Conservation (phyloP, 2,113 vertebrate species). For the Lophius piscatorius region DNA sequence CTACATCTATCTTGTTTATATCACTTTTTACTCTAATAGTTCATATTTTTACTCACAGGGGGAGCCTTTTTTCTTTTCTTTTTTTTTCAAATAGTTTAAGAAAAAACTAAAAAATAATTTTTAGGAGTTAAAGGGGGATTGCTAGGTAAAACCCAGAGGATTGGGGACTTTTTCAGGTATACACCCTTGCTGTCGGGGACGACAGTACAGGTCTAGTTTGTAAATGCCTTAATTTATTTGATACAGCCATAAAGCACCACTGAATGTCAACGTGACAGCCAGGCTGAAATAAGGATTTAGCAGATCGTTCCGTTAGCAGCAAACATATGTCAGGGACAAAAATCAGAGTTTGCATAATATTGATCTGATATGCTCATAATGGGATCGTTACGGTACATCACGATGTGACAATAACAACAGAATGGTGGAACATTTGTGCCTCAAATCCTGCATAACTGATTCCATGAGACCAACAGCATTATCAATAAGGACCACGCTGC, state of each 20-base stretch:
- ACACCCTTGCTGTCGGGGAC: too few species aligned
- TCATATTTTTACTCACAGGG: too few species aligned
- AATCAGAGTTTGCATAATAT: conserved; percentile 16
- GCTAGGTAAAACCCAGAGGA: too few species aligned
- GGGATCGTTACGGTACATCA: conserved; percentile 40
- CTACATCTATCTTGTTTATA: too few species aligned
- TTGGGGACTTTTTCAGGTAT: too few species aligned
- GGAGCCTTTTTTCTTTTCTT: too few species aligned
- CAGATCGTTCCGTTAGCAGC: conserved; percentile 11
- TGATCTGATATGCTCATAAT: conserved; percentile 37
- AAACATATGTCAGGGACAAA: conserved; percentile 25
- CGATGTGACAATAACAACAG: conserved; percentile 35
- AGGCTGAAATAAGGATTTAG: not conserved
- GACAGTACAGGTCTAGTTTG: too few species aligned
- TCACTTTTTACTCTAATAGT: too few species aligned
- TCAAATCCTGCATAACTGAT: conserved; percentile 57
- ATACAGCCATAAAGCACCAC: conserved; percentile 5
- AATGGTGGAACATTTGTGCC: conserved; percentile 48
- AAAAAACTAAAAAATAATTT: too few species aligned
- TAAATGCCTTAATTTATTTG: not conserved
- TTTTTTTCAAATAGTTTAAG: too few species aligned
- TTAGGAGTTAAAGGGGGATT: too few species aligned
- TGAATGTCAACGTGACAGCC: conserved; percentile 1
- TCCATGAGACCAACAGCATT: conserved; percentile 50
- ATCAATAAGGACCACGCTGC: conserved; percentile 57